A percentile compares a stretch with the other conserved stretches of the same genome.
phyloP scores from a whole-genome alignment of 2,797 vertebrate species.

The Rhinogobio ventralis region DNA sequence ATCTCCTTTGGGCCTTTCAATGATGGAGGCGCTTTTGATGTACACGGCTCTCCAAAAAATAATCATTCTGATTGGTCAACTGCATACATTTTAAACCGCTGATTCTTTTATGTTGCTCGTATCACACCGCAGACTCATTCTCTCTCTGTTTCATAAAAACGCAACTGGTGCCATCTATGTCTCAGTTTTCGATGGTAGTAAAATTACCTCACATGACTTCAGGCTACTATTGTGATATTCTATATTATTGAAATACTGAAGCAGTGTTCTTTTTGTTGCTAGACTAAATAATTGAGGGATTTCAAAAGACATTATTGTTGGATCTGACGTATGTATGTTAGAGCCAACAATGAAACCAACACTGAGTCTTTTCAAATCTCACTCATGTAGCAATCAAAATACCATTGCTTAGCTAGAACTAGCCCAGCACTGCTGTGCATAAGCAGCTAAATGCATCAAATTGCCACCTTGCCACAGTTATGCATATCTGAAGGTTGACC shows the following conservation, averaged over 20 bases:
- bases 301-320: neutral
- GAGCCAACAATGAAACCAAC: neutral
- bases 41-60: neutral
- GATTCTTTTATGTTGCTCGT: neutral
- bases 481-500: neutral
- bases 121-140: neutral
- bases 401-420: neutral
- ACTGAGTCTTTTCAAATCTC: neutral
- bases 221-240: neutral
- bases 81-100: neutral
- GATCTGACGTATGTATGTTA: neutral
- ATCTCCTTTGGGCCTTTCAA: neutral
- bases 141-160: too few species aligned
- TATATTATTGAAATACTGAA: neutral
- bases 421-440: neutral
- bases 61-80: neutral
- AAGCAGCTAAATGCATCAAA: constrained; percentile 14
- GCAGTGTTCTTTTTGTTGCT: neutral
- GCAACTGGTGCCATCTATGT: too few species aligned
- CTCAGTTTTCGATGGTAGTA: neutral
- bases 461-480: neutral
- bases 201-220: neutral
- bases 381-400: neutral
- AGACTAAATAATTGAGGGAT: neutral
- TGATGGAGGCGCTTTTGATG: neutral